These are phyloP conservation scores for Lasioglossum baleicum DNA, from an alignment of 1,140 invertebrate genomes.

Conservation along the genomic window DNA sequence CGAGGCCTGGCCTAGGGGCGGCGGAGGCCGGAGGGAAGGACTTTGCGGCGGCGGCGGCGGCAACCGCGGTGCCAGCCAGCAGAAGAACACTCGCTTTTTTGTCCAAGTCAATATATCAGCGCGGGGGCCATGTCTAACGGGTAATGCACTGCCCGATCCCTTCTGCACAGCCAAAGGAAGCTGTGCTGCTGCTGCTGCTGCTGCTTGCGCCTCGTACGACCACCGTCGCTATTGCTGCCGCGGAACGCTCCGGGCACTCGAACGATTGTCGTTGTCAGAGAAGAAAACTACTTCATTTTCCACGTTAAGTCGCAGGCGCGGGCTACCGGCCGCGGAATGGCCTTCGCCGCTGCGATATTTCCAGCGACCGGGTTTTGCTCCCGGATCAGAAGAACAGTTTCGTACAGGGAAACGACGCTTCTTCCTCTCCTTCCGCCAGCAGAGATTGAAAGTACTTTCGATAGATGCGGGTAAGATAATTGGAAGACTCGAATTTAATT, in stretches of 20 bases:
- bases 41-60: conserved; percentile 40
- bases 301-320: no score
- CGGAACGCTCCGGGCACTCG: conserved; percentile 55
- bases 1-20: not conserved
- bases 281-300: conserved; percentile 68
- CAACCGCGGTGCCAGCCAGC: conserved; percentile 64
- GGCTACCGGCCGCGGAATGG: conserved; percentile 34
- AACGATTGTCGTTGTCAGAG: conserved; percentile 60
- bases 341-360: conserved; percentile 19
- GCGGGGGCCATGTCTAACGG: conserved; percentile 77
- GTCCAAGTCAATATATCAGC: conserved; percentile 77
- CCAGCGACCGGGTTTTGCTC: not conserved
- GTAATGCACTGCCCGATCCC: conserved; percentile 73
- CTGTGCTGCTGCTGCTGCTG: conserved; percentile 41
- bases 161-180: conserved; percentile 58
- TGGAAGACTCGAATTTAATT: no score
- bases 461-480: no score
- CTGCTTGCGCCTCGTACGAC: conserved; percentile 39
- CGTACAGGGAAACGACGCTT: no score
- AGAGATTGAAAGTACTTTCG: no score
- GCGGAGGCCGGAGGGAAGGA: conserved; percentile 27
- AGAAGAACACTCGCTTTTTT: conserved; percentile 77
- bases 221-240: conserved; percentile 32
- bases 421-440: no score
- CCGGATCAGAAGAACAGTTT: not conserved